These are phyloP conservation scores for Pteronura brasiliensis DNA, from an alignment of 2,113 vertebrate genomes.

Conservation along the genomic window DNA sequence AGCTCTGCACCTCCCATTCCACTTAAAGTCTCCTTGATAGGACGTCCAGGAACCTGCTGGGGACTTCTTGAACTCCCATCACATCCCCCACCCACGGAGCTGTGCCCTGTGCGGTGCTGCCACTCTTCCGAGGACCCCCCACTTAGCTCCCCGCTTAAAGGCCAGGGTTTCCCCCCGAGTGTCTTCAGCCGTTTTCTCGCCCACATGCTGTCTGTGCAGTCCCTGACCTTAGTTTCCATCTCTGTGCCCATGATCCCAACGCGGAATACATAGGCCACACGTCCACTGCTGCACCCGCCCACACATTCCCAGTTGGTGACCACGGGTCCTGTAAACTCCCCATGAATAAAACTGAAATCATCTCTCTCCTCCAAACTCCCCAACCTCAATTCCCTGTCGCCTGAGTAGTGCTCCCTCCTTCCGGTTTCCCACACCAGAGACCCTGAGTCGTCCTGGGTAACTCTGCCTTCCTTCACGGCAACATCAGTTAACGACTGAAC, in stretches of 20 bases:
- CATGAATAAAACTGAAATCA: not conserved
- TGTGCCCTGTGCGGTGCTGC: rapidly evolving
- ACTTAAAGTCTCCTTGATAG: not conserved
- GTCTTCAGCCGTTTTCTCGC: not conserved
- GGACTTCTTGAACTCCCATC: not conserved
- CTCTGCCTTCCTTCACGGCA: no score
- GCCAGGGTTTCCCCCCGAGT: not conserved
- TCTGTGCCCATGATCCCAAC: not conserved
- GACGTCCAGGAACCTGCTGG: not conserved
- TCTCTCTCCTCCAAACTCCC: not conserved
- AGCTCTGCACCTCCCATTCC: not conserved
- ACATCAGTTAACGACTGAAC: no score
- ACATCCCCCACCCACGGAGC: not conserved
- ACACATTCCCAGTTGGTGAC: not conserved
- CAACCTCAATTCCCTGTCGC: not conserved
- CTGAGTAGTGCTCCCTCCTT: not conserved
- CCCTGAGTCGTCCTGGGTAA: not conserved
- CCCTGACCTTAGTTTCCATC: not conserved
- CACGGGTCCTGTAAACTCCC: not conserved
- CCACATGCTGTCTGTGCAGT: rapidly evolving
- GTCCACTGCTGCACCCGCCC: no score
- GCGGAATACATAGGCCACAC: not conserved
- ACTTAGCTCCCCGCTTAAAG: not conserved
- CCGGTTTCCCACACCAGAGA: not conserved
- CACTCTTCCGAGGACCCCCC: not conserved